A percentile compares a stretch with the other conserved stretches of the same genome.
Evolutionary conservation across 2,113 vertebrate genomes (phyloP).

Genomic region (Ictidomys tridecemlineatus): DNA sequence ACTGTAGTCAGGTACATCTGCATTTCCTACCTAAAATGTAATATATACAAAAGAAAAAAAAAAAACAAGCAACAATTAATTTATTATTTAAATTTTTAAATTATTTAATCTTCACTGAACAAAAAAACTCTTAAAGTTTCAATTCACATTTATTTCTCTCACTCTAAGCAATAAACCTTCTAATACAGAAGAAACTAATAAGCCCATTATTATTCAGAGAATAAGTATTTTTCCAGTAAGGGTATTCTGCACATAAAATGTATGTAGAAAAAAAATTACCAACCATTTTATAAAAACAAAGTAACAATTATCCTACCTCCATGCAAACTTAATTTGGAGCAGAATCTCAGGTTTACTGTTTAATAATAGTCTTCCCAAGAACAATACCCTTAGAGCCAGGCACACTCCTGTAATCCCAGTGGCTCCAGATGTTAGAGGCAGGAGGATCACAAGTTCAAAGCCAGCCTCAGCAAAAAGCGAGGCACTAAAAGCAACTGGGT

Average conservation of each 20-base stretch:
- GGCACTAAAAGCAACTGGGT: too few species aligned
- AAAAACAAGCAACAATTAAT: neutral
- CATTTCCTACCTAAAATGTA: conserved; percentile 87
- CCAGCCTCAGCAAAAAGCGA: too few species aligned
- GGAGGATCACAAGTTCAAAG: too few species aligned
- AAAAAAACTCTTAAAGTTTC: conserved; percentile 44
- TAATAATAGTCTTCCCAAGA: neutral
- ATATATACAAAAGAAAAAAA: conserved; percentile 12
- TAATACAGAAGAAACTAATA: neutral
- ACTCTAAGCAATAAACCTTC: conserved; percentile 19
- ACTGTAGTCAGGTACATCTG: conserved; percentile 91
- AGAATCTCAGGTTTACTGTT: neutral
- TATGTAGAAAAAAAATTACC: neutral
- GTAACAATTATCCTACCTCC: neutral
- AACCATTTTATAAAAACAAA: neutral
- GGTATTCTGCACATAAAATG: neutral
- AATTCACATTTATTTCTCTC: conserved; percentile 43
- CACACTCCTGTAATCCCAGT: too few species aligned
- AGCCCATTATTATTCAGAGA: neutral
- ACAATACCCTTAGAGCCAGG: neutral
- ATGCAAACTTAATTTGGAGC: neutral
- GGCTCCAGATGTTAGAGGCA: too few species aligned
- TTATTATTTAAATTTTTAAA: neutral
- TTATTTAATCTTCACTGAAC: conserved; percentile 31
- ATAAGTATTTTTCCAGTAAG: neutral